Evolutionary conservation across 2,888 invertebrate genomes (phyloP).

Genomic region (Epinotia bilunana): DNA sequence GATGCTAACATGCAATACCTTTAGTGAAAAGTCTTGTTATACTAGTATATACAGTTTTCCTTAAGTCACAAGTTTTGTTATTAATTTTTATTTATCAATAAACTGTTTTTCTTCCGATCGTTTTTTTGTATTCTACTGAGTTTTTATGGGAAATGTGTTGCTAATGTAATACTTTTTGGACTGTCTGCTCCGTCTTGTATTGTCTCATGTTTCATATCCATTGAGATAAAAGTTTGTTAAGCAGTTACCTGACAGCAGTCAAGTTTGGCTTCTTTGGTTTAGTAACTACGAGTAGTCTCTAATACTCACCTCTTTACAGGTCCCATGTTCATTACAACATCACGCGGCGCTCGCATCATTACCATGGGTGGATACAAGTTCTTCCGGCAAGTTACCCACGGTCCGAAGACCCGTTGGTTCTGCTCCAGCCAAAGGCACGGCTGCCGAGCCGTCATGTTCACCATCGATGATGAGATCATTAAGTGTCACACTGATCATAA

Average conservation of each 20-base stretch:
- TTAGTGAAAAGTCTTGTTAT: too few relatives aligned
- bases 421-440: slow-evolving; percentile 19
- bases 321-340: slow-evolving; percentile 12
- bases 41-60: too few relatives aligned
- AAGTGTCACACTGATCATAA: slow-evolving; percentile 18
- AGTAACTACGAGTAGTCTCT: not conserved
- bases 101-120: not conserved
- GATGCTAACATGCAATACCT: too few relatives aligned
- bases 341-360: slow-evolving; percentile 13
- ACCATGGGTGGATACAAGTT: slow-evolving; percentile 32
- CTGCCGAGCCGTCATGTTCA: slow-evolving; percentile 43
- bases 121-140: not conserved
- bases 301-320: not conserved
- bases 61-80: too few relatives aligned
- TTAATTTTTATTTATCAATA: not conserved
- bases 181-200: not conserved
- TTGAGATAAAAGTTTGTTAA: too few relatives aligned
- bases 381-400: slow-evolving; percentile 8
- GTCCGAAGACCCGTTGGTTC: slow-evolving; percentile 33
- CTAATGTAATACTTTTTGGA: not conserved
- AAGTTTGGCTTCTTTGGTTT: not conserved
- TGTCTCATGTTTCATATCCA: too few relatives aligned
- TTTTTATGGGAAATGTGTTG: not conserved
- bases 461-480: slow-evolving; percentile 36
- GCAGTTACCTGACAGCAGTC: too few relatives aligned